Evolutionary conservation across 2,888 invertebrate species (phyloP), one percentile per base, ranked within the genome.

Genomic region (Phytoseiulus persimilis): DNA sequence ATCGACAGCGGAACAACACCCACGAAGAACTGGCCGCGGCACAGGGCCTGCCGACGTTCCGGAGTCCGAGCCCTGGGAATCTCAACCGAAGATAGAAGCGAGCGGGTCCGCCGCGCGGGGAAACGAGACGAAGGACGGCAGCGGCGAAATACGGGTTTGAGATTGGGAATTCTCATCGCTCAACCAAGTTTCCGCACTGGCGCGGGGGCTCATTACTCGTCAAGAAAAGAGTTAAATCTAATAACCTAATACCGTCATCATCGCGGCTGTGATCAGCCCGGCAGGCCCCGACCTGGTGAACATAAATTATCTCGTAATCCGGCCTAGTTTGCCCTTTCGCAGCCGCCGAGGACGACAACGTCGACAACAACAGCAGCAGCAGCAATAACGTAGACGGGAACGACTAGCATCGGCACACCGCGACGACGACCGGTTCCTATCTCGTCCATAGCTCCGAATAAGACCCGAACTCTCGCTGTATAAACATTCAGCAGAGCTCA

Each of bases 221-320:
- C 65, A 2, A 65, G 65, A 65, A 65, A 28, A 65, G 65, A 65
- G 65, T 65, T 65, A 65, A 65, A 65, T 65, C 65, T 65, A 65
- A 65, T 65, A 65, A 65, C 65, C 65, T 65, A 65, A 65, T 65
- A 65, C 65, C 28, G 18, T 18, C 65, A 65, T 65, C 65, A 28
- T 23, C 65, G 65, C 1, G 23, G 28, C 65, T 65, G 28, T 23
- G 65, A 65, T 65, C 65, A 65, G 65, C 65, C 18, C 65, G 65
- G 65, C 65, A 28, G 65, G 65, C 5, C 65, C 65, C 65, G 65
- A 65, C 65, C 65, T 65, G 65, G 65, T 65, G 65, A 65, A 65
- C 65, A 65, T 65, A 65, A 65, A 65, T 65, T 65, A 65, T 65
- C 65, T 65, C 65, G 65, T 65, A 65, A 65, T 65, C 65, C 65